Percentiles rank a stretch among this genome's conserved stretches.
phyloP scores from a whole-genome alignment of 2,888 invertebrate genomes.

The Electrophaes corylata region DNA sequence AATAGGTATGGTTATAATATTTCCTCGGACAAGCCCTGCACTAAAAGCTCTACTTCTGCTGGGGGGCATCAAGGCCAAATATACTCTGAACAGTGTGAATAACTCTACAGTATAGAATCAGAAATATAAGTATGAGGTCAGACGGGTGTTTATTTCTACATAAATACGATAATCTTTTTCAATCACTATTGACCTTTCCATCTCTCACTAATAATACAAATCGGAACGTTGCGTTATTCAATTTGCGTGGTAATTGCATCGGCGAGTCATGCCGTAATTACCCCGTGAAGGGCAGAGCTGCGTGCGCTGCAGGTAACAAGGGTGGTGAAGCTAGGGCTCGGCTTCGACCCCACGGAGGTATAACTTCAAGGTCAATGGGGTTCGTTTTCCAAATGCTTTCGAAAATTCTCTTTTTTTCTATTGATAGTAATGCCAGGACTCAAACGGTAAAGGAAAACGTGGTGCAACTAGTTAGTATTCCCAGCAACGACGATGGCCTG shows the following conservation, averaged over 20 bases:
- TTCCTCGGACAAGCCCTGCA: no score
- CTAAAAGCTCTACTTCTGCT: no score
- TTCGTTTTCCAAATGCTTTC: neutral
- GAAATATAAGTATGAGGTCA: no score
- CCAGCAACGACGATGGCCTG: no score
- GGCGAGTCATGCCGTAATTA: constrained; percentile 40
- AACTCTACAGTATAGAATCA: no score
- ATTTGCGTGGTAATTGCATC: constrained; percentile 41
- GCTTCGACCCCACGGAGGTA: constrained; percentile 18
- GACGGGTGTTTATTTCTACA: neutral
- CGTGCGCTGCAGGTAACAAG: constrained; percentile 44
- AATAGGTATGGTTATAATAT: no score
- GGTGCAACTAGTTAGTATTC: no score
- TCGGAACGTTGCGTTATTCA: constrained; percentile 37
- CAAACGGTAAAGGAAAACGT: no score
- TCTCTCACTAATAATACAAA: constrained; percentile 23
- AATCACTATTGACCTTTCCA: constrained; percentile 5
- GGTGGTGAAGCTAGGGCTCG: constrained; percentile 13
- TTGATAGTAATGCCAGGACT: no score
- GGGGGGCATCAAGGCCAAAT: no score
- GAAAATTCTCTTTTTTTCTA: neutral
- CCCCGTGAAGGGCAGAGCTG: constrained; percentile 32
- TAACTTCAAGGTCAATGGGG: constrained; percentile 15
- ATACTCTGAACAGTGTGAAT: no score
- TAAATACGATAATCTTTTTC: neutral